Evolutionary conservation across 2,888 invertebrate genomes (phyloP), one percentile per base, ranked within the genome.

Genomic region (Sclerodermus sp.): DNA sequence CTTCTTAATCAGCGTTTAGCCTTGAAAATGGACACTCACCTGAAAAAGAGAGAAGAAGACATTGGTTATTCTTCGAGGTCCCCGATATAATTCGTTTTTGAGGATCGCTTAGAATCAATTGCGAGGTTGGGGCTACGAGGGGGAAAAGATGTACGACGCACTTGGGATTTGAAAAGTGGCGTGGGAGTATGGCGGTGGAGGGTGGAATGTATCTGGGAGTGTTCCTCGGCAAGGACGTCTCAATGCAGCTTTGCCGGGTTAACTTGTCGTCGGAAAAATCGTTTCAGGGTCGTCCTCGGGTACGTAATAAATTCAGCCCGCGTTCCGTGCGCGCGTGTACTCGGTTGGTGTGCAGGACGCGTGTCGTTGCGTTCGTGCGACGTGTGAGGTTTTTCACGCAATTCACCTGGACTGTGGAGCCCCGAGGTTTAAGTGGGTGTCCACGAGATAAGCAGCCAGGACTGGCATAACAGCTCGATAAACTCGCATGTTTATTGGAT

Each of bases 401-500:
- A 60, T 60, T 64, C 61, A 61, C 64, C 61, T 64, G 64, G 66
- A 57, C 55, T 55, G 55, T n/a, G n/a, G n/a, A 52, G 48, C 55
- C 8, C 23, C 66, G 64, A 62, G 59, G 68, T 72, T 73, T 75
- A 76, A 76, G 76, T 76, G 74, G 74, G 74, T 74, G 76, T 76
- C 69, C 71, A 60, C 51, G 69, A 73, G 74, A 74, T 74, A 74
- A 74, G 75, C 68, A 66, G 52, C 60, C 55, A 58, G 64, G 66
- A 64, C 70, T 65, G 67, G 73, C 67, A 71, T 71, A 73, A 75
- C 70, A 68, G 68, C 71, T 70, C 74, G 74, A 76, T 76, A 76
- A 76, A 76, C 69, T 68, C 66, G 59, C 62, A 61, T 73, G 69
- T 76, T 76, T 76, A 76, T 76, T 74, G 70, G 69, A 70, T 71